Percentiles rank a stretch among this genome's conserved stretches.
These are phyloP conservation scores for Pseudococcus jackbeardsleyi DNA, from an alignment of 2,888 invertebrate species.

Conservation along the genomic window DNA sequence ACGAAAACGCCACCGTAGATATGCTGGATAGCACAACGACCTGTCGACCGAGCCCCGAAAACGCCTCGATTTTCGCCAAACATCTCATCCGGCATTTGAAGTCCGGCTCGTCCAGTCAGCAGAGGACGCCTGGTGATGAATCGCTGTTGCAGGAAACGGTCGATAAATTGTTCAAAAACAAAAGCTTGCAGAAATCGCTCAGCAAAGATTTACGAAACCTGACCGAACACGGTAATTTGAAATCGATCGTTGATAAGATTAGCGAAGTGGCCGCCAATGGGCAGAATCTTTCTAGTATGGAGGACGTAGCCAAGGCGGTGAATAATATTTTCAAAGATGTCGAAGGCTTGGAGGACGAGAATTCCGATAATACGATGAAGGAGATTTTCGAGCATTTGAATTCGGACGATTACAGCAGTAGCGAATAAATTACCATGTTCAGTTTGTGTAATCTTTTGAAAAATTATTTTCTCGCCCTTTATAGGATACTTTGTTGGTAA, in stretches of 20 bases:
- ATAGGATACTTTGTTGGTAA: too few species aligned
- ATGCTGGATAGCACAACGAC: background rate
- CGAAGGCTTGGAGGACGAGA: background rate
- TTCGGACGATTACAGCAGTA: slow-evolving; percentile 6
- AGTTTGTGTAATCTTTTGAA: too few species aligned
- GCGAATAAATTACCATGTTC: slow-evolving; percentile 11
- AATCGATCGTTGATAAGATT: slow-evolving; percentile 5
- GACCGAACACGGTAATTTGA: slow-evolving; percentile 17
- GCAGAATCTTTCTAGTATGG: background rate
- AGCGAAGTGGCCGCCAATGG: background rate
- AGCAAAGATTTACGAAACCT: background rate
- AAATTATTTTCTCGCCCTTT: too few species aligned
- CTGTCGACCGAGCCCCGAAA: background rate
- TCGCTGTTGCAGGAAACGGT: background rate
- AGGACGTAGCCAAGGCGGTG: slow-evolving; percentile 1
- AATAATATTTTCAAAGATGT: slow-evolving; percentile 18
- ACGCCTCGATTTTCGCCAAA: background rate
- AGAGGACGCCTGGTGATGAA: background rate
- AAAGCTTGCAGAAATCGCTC: background rate
- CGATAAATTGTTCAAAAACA: slow-evolving; percentile 26
- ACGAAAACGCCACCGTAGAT: background rate
- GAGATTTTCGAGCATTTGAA: slow-evolving; percentile 18
- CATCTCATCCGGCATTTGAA: background rate
- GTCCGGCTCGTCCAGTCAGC: background rate
- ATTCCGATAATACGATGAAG: background rate